Evolutionary conservation across 2,797 vertebrate genomes (phyloP).

Genomic region (Smutsia temminckii): DNA sequence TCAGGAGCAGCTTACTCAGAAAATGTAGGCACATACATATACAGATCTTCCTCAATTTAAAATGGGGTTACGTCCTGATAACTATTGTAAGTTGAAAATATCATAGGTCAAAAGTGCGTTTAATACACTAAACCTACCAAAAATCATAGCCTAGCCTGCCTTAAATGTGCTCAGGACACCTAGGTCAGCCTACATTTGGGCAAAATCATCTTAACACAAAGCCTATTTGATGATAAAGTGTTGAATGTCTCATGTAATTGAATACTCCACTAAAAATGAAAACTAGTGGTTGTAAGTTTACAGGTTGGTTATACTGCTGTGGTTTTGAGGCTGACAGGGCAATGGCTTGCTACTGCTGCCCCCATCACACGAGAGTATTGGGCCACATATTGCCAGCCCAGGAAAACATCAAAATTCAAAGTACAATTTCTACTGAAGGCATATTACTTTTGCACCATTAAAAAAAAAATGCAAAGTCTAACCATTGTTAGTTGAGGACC

Average conservation of each 20-base stretch:
- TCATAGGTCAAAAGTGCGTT: neutral
- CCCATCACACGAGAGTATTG: neutral
- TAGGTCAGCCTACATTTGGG: neutral
- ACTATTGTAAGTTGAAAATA: neutral
- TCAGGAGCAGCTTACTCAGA: neutral
- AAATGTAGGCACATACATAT: neutral
- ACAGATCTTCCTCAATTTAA: neutral
- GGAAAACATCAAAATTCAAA: neutral
- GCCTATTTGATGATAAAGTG: neutral
- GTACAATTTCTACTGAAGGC: neutral
- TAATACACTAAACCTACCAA: neutral
- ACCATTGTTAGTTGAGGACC: neutral
- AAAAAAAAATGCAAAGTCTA: neutral
- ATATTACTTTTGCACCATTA: neutral
- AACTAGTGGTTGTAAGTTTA: neutral
- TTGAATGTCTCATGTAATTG: neutral
- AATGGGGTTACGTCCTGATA: neutral
- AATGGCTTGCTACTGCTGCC: neutral
- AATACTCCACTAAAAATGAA: neutral
- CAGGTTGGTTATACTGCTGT: neutral
- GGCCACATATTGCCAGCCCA: neutral
- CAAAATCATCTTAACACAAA: neutral
- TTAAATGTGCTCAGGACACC: neutral
- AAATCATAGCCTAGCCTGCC: neutral
- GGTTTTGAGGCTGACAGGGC: neutral